Evolutionary conservation across 2,113 vertebrate genomes (phyloP).

Genomic region (Apaloderma vittatum): DNA sequence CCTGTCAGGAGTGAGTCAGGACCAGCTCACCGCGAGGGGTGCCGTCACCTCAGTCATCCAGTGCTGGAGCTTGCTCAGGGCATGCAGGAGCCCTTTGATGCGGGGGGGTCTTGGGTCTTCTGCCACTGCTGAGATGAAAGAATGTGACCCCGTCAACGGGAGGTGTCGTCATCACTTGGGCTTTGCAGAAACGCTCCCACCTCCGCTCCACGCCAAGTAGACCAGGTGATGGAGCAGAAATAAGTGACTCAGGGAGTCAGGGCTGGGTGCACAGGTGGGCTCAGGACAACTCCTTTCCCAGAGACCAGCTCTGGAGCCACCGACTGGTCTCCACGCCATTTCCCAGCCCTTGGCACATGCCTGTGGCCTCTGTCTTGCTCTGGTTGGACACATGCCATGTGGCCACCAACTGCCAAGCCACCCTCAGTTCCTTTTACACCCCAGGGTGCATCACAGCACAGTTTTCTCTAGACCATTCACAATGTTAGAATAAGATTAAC

Average conservation of each 20-base stretch:
- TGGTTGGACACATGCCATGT: background rate
- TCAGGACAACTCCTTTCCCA: background rate
- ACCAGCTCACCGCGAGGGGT: background rate
- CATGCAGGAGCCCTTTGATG: background rate
- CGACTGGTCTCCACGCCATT: background rate
- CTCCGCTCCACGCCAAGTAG: rapidly evolving
- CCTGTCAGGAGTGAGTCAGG: constrained; percentile 11
- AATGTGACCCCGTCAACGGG: background rate
- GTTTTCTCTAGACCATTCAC: rapidly evolving
- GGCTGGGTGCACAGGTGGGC: background rate
- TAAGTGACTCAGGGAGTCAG: background rate
- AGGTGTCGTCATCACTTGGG: background rate
- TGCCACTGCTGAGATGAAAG: background rate
- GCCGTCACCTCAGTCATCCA: rapidly evolving
- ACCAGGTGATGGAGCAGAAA: background rate
- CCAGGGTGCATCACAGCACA: background rate
- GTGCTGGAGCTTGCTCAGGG: background rate
- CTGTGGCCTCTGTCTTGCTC: background rate
- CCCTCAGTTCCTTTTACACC: background rate
- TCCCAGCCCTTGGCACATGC: background rate
- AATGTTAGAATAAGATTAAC: background rate
- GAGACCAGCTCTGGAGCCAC: rapidly evolving
- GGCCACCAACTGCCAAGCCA: background rate
- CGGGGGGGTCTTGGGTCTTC: background rate
- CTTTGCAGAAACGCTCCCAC: background rate